Evolutionary conservation across 2,888 invertebrate species (phyloP), one percentile per base, ranked within the genome.

Genomic region (Craniophora ligustri): DNA sequence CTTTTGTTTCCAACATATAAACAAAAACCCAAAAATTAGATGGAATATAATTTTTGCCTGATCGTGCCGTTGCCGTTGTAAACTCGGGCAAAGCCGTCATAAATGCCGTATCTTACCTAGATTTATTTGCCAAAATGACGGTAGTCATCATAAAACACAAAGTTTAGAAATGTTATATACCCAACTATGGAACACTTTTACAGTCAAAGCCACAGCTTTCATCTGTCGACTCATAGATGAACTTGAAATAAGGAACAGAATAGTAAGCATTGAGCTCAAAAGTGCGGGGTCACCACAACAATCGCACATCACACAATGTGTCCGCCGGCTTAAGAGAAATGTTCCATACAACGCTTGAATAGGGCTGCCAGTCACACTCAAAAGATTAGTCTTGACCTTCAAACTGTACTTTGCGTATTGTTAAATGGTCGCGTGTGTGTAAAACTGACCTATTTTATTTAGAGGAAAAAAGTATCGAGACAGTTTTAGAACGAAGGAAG

Each of bases 281-380:
- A 30, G 7, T 4, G 21, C 39, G 14, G 16, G 45, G 62, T 59
- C 45, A 63, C 18, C 18, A 41, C 15, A 34, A 44, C 42, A 35
- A 44, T 57, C 8, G 18, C 28, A 15, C n/a, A 32, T 4, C 10
- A n/a, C 14, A 60, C 62, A 60, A 49, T 56, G 32, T 16, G 6
- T 32, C 48, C 49, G 32, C 41, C 30, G 34, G 23, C 26, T n/a
- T 10, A 19, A 53, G 67, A 66, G 67, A 63, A 53, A 67, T 67
- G 42, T 18, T 35, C 34, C 40, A 21, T 14, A 39, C 45, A 35
- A 7, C 14, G 16, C 15, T 21, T 41, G 38, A 42, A 42, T 31
- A 63, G 61, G 61, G 46, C 42, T 67, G 42, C 30, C 4, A 30
- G 6, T 38, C 28, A 30, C 45, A 18, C 3, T 26, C 10, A 31